These are phyloP conservation scores for Gasteruption jaculator DNA, from an alignment of 2,888 invertebrate species.

Conservation along the genomic window DNA sequence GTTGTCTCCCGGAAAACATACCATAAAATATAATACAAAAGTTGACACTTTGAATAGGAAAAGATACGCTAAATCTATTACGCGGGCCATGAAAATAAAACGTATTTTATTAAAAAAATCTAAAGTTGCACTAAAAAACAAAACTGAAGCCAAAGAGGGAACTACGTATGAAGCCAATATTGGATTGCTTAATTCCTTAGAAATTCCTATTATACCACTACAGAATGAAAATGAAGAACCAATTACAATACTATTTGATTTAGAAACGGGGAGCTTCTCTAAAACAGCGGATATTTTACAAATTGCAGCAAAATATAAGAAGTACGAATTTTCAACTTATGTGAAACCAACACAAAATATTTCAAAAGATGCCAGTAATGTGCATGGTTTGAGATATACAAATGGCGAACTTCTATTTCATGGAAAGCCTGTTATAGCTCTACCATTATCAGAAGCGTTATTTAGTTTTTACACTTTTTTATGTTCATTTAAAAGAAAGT, in stretches of 20 bases:
- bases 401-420: constrained; percentile 8
- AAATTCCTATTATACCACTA: too few species aligned
- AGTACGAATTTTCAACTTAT: too few species aligned
- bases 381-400: constrained; percentile 5
- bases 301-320: too few species aligned
- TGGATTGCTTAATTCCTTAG: not conserved
- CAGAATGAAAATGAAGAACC: too few species aligned
- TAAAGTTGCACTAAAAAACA: constrained; percentile 1
- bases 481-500: not conserved
- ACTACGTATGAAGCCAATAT: not conserved
- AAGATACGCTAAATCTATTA: not conserved
- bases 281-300: too few species aligned
- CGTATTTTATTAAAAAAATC: constrained; percentile 3
- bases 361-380: constrained; percentile 2
- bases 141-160: not conserved
- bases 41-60: not conserved
- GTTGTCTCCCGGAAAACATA: not conserved
- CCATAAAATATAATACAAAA: not conserved
- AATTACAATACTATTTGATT: too few species aligned
- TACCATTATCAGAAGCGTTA: constrained; percentile 2
- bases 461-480: constrained; percentile 10
- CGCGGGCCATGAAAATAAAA: not conserved
- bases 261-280: too few species aligned
- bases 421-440: constrained; percentile 7
- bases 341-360: constrained; percentile 10